Conservation (phyloP, 35 echinoderm and acorn worm species). For the Acanthaster planci region DNA sequence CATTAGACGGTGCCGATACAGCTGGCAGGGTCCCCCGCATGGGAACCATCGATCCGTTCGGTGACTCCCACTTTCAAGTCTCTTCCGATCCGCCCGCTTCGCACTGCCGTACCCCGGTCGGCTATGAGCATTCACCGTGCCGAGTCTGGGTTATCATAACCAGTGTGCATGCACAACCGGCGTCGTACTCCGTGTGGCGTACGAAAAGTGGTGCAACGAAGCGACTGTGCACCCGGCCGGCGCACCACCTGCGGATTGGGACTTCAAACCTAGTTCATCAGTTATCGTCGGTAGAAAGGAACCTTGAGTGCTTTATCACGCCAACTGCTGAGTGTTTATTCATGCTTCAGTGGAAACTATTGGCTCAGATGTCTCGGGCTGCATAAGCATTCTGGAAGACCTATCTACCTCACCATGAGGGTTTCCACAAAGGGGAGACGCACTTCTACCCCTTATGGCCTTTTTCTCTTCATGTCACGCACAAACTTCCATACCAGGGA, state of each 20-base stretch:
- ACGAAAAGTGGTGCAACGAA: neutral
- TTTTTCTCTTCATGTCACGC: neutral
- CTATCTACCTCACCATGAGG: neutral
- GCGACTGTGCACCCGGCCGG: neutral
- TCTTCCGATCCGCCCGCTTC: neutral
- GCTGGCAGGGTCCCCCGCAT: neutral
- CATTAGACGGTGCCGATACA: conserved; percentile 5
- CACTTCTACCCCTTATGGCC: neutral
- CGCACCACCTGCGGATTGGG: conserved; percentile 17
- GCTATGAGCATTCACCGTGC: no score
- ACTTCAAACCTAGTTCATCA: neutral
- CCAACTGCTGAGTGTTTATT: conserved; percentile 26
- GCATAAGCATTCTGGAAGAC: neutral
- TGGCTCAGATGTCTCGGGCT: neutral
- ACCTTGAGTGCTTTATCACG: conserved; percentile 1
- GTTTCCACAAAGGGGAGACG: neutral
- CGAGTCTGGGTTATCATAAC: no score
- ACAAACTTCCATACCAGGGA: neutral
- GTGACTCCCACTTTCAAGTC: conserved; percentile 28
- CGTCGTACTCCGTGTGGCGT: neutral
- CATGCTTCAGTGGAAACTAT: neutral
- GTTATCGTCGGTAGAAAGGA: neutral
- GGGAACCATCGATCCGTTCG: conserved; percentile 10
- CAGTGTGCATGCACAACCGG: no score
- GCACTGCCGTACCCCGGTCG: no score